Percentiles rank a stretch among this genome's conserved stretches.
These are phyloP conservation scores for Harpegnathos saltator DNA, from an alignment of 1,140 invertebrate genomes.

Conservation along the genomic window DNA sequence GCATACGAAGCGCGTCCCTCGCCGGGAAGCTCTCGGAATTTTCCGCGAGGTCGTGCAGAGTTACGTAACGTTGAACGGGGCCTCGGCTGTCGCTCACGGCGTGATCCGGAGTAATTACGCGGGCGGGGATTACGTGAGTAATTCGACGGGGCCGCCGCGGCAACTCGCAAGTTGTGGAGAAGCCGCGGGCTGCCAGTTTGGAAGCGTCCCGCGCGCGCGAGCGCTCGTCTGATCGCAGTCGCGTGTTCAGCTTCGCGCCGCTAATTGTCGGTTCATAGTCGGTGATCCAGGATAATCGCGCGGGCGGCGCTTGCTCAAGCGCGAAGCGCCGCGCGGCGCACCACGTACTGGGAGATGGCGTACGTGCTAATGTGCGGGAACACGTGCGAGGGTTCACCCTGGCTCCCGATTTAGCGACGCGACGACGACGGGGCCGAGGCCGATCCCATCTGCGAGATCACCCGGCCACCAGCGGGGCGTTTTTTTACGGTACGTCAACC, in stretches of 20 bases:
- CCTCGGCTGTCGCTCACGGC: slow-evolving; percentile 28
- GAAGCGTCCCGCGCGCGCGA: slow-evolving; percentile 20
- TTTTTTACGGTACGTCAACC: slow-evolving; percentile 38
- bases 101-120: slow-evolving; percentile 44
- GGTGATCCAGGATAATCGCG: slow-evolving; percentile 57
- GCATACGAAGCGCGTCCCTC: background rate
- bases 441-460: slow-evolving; percentile 8
- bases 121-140: slow-evolving; percentile 31
- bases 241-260: slow-evolving; percentile 37
- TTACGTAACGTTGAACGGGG: slow-evolving; percentile 18
- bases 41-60: slow-evolving; percentile 19
- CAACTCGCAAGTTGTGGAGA: slow-evolving; percentile 1
- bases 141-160: slow-evolving; percentile 8
- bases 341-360: slow-evolving; percentile 25
- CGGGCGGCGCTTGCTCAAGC: slow-evolving; percentile 20
- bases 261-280: slow-evolving; percentile 60
- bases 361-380: slow-evolving; percentile 56
- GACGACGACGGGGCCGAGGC: background rate
- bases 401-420: slow-evolving; percentile 8
- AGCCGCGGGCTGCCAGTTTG: slow-evolving; percentile 23
- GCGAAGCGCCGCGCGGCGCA: slow-evolving; percentile 5
- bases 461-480: background rate
- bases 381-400: slow-evolving; percentile 1
- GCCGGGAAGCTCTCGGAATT: background rate
- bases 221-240: background rate